Conservation (phyloP, 2,888 invertebrate species). For the Lithophane ornitopus region DNA sequence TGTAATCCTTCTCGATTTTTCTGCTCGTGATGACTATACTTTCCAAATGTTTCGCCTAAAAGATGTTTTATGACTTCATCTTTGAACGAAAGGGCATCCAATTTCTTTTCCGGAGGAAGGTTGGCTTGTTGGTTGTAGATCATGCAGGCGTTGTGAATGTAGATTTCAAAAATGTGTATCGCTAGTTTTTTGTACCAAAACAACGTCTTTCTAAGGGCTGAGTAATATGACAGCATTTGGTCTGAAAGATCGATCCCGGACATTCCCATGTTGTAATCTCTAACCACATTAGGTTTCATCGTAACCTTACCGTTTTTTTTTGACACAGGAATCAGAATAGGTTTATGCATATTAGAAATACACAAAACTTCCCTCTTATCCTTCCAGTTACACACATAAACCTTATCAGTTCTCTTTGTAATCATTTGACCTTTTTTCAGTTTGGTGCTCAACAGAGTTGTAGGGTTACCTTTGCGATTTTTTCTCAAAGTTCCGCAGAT, state of each 20-base stretch:
- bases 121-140: constrained; percentile 4
- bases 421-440: neutral
- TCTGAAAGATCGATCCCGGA: neutral
- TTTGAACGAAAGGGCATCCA: neutral
- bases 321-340: neutral
- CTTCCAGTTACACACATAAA: too few species aligned
- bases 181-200: constrained; percentile 2
- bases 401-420: neutral
- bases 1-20: neutral
- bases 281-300: constrained; percentile 4
- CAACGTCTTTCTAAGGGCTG: neutral
- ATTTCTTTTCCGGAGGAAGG: constrained; percentile 2
- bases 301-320: neutral
- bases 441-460: constrained; percentile 1
- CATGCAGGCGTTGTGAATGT: neutral
- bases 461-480: neutral
- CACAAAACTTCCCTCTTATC: too few species aligned
- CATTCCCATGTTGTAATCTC: neutral
- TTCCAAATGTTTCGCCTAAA: too few species aligned
- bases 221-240: neutral
- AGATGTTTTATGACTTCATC: too few species aligned
- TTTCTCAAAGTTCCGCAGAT: neutral
- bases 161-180: neutral
- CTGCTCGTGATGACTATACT: neutral
- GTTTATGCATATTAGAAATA: too few species aligned